Conservation (phyloP, 2,113 vertebrate genomes). For the Oreochromis aureus region DNA sequence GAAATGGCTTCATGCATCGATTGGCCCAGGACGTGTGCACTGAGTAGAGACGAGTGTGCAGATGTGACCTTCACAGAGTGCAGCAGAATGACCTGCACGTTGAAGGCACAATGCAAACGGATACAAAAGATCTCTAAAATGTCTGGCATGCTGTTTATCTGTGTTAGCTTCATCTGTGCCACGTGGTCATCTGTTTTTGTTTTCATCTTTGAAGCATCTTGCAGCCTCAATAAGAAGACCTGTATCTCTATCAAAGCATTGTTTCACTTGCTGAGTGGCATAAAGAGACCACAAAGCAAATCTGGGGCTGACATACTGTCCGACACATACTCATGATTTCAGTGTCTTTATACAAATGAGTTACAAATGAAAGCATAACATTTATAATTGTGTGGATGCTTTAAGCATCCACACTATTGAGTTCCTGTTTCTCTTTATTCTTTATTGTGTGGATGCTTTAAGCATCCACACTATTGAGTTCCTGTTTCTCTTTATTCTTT, state of each 20-base stretch:
- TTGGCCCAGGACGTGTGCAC: not conserved
- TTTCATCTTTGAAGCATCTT: not conserved
- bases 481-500: too few relatives aligned
- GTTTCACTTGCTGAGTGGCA: not conserved
- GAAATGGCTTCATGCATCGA: not conserved
- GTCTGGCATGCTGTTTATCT: not conserved
- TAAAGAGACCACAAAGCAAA: not conserved
- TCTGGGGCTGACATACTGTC: not conserved
- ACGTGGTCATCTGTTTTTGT: not conserved
- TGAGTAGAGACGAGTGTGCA: not conserved
- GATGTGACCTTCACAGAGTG: not conserved
- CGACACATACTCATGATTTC: not conserved
- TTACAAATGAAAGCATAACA: not conserved
- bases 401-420: too few relatives aligned
- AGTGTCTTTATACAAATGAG: not conserved
- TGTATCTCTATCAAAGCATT: not conserved
- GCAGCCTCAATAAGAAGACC: not conserved
- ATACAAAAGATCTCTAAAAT: not conserved
- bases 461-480: too few relatives aligned
- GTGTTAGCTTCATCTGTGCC: not conserved
- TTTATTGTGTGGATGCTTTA: too few relatives aligned
- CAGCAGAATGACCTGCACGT: not conserved
- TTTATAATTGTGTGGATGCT: too few relatives aligned
- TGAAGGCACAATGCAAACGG: not conserved
- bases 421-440: too few relatives aligned